phyloP scores from a whole-genome alignment of 2,888 invertebrate genomes.

The Noctua janthina region DNA sequence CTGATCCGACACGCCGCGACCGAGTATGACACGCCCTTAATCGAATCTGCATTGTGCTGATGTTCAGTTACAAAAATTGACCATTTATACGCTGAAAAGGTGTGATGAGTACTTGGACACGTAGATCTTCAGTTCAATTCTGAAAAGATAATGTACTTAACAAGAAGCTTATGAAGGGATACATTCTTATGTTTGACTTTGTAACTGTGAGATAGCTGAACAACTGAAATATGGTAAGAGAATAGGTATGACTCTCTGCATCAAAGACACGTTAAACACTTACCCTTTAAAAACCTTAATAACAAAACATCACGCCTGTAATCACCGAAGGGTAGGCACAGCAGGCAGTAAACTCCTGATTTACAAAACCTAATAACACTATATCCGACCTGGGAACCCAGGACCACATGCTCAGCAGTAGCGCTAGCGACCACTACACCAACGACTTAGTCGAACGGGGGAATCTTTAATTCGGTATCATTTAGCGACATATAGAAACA shows the following conservation, averaged over 20 bases:
- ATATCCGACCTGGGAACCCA: not conserved
- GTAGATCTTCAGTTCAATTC: not conserved
- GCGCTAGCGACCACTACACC: not conserved
- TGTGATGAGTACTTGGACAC: not conserved
- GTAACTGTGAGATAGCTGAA: not conserved
- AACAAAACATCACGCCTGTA: not conserved
- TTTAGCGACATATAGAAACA: not conserved
- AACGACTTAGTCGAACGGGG: not conserved
- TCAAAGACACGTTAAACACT: not conserved
- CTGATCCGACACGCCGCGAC: conserved; percentile 46
- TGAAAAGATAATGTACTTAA: not conserved
- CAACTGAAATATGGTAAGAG: not conserved
- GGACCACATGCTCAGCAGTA: not conserved
- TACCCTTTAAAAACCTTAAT: not conserved
- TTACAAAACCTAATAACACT: not conserved
- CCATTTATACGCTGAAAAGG: conserved; percentile 1
- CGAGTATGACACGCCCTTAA: conserved; percentile 58
- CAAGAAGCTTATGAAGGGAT: not conserved
- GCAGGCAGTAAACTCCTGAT: not conserved
- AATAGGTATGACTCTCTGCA: not conserved
- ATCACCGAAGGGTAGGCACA: not conserved
- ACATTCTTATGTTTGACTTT: not conserved
- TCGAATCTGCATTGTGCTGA: conserved; percentile 46
- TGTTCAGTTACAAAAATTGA: conserved; percentile 17
- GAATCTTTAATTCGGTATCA: no score